Percentiles rank a stretch among this genome's conserved stretches.
Evolutionary conservation across 2,888 invertebrate species (phyloP).

Genomic region (Empis stercorea): DNA sequence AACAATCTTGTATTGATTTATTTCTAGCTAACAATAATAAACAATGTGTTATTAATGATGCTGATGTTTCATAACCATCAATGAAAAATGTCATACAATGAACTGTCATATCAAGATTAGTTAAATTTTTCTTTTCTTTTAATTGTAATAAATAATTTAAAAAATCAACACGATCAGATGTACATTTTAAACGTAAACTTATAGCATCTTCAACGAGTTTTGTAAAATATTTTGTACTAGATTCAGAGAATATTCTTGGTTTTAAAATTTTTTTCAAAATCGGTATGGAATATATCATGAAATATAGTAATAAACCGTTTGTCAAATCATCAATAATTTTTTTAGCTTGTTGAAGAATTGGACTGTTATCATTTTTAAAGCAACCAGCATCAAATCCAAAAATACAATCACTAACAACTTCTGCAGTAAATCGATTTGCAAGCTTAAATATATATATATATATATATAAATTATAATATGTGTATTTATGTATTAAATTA

Average conservation of each 20-base stretch:
- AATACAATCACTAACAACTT: constrained; percentile 24
- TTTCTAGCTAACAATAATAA: constrained; percentile 17
- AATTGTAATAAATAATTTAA: constrained; percentile 15
- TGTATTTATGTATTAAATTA: not conserved
- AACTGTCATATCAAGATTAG: constrained; percentile 19
- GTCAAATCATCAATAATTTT: constrained; percentile 13
- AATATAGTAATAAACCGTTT: constrained; percentile 11
- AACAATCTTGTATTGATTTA: constrained; percentile 19
- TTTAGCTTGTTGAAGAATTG: constrained; percentile 11
- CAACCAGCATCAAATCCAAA: constrained; percentile 28
- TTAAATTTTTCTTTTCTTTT: constrained; percentile 16
- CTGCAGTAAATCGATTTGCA: constrained; percentile 21
- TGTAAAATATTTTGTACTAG: constrained; percentile 13
- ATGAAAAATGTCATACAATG: constrained; percentile 20
- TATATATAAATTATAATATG: not conserved
- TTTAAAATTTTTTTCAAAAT: constrained; percentile 11
- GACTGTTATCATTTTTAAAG: constrained; percentile 12
- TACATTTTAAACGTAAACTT: constrained; percentile 7
- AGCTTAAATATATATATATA: constrained; percentile 15
- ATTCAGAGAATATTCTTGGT: constrained; percentile 8
- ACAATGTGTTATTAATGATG: constrained; percentile 16
- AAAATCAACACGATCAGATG: constrained; percentile 15
- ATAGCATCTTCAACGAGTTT: constrained; percentile 14
- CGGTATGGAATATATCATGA: constrained; percentile 15
- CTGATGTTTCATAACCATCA: constrained; percentile 25